These are phyloP conservation scores for Manis javanica DNA, from an alignment of 2,797 vertebrate genomes.

Conservation along the genomic window DNA sequence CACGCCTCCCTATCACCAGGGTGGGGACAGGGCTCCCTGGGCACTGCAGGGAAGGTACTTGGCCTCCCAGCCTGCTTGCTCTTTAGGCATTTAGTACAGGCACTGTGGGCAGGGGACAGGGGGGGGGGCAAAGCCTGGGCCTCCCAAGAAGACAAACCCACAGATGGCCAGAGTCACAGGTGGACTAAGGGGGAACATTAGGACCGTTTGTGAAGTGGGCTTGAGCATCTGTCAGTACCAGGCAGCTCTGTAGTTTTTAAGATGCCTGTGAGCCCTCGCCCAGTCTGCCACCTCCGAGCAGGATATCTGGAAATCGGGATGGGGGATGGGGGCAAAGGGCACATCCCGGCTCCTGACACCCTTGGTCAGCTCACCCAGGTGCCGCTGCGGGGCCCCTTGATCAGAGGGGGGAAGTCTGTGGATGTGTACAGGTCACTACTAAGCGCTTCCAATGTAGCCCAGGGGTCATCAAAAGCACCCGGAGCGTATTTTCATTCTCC, in stretches of 20 bases:
- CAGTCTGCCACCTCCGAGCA: neutral
- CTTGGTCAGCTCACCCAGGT: neutral
- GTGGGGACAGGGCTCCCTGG: accelerated
- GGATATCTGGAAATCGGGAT: neutral
- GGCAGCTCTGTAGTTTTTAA: neutral
- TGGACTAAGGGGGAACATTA: accelerated
- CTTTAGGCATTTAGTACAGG: accelerated
- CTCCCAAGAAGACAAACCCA: neutral
- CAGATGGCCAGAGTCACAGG: accelerated
- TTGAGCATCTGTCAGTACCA: neutral
- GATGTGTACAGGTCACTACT: accelerated
- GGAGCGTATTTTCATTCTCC: neutral
- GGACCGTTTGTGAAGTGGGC: neutral
- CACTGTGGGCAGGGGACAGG: accelerated
- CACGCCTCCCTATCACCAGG: accelerated
- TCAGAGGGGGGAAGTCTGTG: accelerated
- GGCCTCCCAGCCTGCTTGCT: accelerated
- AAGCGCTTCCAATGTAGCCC: accelerated
- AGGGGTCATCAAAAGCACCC: too few species aligned
- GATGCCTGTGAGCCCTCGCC: neutral
- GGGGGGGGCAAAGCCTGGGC: accelerated
- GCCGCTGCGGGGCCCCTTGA: accelerated
- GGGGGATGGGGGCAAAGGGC: accelerated
- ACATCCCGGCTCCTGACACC: accelerated
- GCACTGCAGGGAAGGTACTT: accelerated